These are phyloP conservation scores for Chiroxiphia lanceolata DNA, from an alignment of 2,797 vertebrate genomes.

Conservation along the genomic window DNA sequence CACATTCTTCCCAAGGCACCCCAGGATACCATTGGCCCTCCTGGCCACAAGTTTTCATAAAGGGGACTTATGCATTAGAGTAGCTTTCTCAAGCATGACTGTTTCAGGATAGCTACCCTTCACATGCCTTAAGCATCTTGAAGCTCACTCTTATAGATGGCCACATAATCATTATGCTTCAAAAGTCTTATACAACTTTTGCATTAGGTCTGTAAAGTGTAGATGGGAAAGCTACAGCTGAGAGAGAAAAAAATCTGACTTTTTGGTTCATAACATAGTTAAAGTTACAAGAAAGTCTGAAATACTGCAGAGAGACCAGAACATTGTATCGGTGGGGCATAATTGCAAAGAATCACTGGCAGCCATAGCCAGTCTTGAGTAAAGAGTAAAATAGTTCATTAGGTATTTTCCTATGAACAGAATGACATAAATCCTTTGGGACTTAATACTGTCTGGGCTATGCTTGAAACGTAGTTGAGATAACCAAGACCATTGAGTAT, in stretches of 20 bases:
- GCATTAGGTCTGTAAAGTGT: neutral
- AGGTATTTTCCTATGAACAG: neutral
- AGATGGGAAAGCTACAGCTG: neutral
- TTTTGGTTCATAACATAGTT: neutral
- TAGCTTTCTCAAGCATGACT: neutral
- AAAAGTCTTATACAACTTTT: neutral
- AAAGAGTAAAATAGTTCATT: neutral
- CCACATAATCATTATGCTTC: neutral
- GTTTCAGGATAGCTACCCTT: neutral
- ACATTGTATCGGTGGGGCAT: neutral
- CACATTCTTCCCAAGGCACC: neutral
- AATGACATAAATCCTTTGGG: neutral
- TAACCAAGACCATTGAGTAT: neutral
- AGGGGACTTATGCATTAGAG: neutral
- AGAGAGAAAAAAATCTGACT: neutral
- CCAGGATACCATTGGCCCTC: neutral
- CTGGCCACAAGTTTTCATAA: neutral
- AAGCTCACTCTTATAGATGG: neutral
- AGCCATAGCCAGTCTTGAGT: neutral
- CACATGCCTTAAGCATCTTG: neutral
- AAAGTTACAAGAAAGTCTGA: neutral
- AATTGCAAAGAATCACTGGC: neutral
- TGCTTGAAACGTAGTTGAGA: neutral
- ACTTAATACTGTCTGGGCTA: neutral
- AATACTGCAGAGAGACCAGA: neutral